A percentile compares a stretch with the other conserved stretches of the same genome.
phyloP scores from a whole-genome alignment of 2,113 vertebrate species.

The Prunella fulvescens region DNA sequence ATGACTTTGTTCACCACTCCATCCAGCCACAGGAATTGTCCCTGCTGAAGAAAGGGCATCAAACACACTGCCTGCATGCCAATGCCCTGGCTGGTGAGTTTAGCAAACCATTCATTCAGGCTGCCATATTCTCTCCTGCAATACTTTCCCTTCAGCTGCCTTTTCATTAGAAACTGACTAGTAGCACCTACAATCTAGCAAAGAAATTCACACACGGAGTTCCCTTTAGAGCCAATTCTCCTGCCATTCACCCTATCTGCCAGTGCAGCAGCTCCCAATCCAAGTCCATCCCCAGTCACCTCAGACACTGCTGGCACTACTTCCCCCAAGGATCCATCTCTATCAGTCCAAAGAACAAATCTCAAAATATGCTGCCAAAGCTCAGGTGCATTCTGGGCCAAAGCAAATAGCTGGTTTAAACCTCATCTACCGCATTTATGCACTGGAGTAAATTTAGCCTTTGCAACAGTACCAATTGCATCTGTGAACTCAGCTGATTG shows the following conservation, averaged over 20 bases:
- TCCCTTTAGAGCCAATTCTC: neutral
- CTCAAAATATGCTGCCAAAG: neutral
- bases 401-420: constrained; percentile 57
- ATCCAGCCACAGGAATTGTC: neutral
- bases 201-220: neutral
- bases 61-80: neutral
- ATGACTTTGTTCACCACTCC: neutral
- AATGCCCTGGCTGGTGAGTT: neutral
- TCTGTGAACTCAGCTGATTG: constrained; percentile 30
- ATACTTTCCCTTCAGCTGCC: neutral
- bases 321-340: neutral
- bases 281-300: neutral
- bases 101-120: neutral
- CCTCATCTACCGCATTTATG: constrained; percentile 24
- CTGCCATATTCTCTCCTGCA: neutral
- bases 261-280: neutral
- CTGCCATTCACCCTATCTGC: neutral
- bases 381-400: constrained; percentile 3
- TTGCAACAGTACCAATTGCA: constrained; percentile 1
- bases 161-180: constrained; percentile 9
- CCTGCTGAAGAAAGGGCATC: neutral
- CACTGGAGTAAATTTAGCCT: constrained; percentile 30
- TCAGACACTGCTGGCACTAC: neutral
- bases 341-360: neutral
- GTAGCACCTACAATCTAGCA: neutral